A percentile compares a stretch with the other conserved stretches of the same genome.
phyloP scores from a whole-genome alignment of 2,797 vertebrate species.

The Hemitrygon akajei region DNA sequence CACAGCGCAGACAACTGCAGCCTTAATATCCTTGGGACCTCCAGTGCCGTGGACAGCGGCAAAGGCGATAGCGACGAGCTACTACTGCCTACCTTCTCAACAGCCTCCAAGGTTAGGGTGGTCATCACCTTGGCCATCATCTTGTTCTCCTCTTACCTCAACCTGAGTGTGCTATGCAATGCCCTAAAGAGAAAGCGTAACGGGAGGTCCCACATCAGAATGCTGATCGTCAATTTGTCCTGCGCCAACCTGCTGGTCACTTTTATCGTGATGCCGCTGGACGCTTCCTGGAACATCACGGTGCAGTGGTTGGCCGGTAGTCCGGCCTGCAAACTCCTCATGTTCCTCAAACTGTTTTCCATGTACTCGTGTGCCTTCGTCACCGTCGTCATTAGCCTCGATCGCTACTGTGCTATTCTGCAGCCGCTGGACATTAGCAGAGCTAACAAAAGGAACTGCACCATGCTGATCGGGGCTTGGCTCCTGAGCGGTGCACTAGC shows the following conservation, averaged over 20 bases:
- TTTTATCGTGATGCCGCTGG: slow-evolving; percentile 73
- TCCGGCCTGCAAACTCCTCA: slow-evolving; percentile 62
- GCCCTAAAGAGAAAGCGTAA: slow-evolving; percentile 56
- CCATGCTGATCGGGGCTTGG: slow-evolving; percentile 71
- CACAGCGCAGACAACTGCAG: neutral
- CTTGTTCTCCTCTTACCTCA: slow-evolving; percentile 13
- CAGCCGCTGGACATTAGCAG: slow-evolving; percentile 68
- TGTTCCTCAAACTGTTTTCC: slow-evolving; percentile 70
- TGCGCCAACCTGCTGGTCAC: slow-evolving; percentile 69
- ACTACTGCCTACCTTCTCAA: slow-evolving; percentile 4
- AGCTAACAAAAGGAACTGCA: slow-evolving; percentile 66
- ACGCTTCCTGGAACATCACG: slow-evolving; percentile 72
- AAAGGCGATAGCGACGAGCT: neutral
- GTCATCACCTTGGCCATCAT: slow-evolving; percentile 18
- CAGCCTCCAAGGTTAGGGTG: neutral
- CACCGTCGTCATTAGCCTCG: slow-evolving; percentile 70
- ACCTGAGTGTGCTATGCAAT: slow-evolving; percentile 56
- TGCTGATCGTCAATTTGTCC: slow-evolving; percentile 68
- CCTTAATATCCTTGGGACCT: neutral
- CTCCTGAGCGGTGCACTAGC: slow-evolving; percentile 60
- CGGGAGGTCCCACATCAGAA: slow-evolving; percentile 64
- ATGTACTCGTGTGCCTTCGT: slow-evolving; percentile 73
- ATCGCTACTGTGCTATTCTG: slow-evolving; percentile 68
- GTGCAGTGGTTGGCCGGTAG: slow-evolving; percentile 72
- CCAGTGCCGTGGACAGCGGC: slow-evolving; percentile 7